Conservation (phyloP, 1,140 invertebrate genomes). For the Zaprionus tsacasi region DNA sequence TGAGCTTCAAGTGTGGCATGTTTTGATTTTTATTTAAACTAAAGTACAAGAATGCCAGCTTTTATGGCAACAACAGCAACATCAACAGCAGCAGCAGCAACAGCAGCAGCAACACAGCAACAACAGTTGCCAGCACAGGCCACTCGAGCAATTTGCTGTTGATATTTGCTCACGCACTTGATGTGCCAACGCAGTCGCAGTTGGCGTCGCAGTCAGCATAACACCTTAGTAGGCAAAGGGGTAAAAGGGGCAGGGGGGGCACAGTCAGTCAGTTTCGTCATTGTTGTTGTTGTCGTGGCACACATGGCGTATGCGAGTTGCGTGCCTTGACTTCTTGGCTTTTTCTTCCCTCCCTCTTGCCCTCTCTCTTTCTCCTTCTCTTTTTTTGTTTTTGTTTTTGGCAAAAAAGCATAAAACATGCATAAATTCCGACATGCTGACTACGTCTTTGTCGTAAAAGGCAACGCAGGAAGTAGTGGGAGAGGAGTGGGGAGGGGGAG, state of each 20-base stretch:
- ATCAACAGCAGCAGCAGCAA: neutral
- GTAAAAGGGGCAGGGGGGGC: constrained; percentile 4
- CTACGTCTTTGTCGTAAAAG: constrained; percentile 61
- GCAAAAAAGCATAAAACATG: constrained; percentile 73
- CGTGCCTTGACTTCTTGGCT: constrained; percentile 45
- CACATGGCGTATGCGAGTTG: constrained; percentile 78
- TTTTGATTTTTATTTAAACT: constrained; percentile 79
- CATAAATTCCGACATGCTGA: constrained; percentile 75
- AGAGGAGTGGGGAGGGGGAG: constrained; percentile 17
- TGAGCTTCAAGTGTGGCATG: constrained; percentile 76
- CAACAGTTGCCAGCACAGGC: constrained; percentile 36
- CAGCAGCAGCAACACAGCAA: too few species aligned
- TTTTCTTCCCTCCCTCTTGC: too few species aligned
- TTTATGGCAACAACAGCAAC: constrained; percentile 14
- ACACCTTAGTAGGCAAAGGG: constrained; percentile 29
- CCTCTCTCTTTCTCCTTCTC: too few species aligned
- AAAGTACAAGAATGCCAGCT: constrained; percentile 43
- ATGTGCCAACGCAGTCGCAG: constrained; percentile 10
- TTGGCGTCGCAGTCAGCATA: constrained; percentile 8
- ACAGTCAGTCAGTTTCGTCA: constrained; percentile 45
- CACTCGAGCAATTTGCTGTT: constrained; percentile 65
- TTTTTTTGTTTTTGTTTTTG: constrained; percentile 17
- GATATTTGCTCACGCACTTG: constrained; percentile 75
- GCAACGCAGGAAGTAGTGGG: constrained; percentile 46
- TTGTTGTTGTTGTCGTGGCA: constrained; percentile 16